Evolutionary conservation across 2,113 vertebrate genomes (phyloP), one percentile per base, ranked within the genome.

Genomic region (Talpa occidentalis): DNA sequence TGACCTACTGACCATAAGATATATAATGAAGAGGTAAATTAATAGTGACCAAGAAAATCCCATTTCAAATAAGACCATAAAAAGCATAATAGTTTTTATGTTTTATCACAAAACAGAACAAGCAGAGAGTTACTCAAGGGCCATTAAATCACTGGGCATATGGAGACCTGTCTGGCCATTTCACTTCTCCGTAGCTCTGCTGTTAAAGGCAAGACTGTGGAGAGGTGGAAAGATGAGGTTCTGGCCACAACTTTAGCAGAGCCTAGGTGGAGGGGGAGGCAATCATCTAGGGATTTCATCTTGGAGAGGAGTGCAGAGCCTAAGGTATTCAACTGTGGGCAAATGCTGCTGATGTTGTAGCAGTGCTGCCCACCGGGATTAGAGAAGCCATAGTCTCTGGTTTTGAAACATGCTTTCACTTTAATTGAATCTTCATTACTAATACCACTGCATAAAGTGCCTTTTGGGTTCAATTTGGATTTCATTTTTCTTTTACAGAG

Each of bases 401-500:
- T 56, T 40, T 44, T 74, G 26, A 87, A 90, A 80, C 9, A 24
- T 11, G 14, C 28, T 72, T 70, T 88, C 28, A 42, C 21, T 78
- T 40, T 62, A 26, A 67, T 49, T 37, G 35, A n/a, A 40, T 0
- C 54, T 49, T 69, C 54, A 72, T 47, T 44, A 26, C 37, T 60
- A 69, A 60, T 17, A 0, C 6, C 15, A 69, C 35, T 54, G 42
- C 37, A 54, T 24, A 66, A 49, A 62, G 67, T 80, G n/a, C 2
- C 42, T 84, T 90, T 85, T 12, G 8, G 30, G 24, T 88, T 95
- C 49, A 90, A 74, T 30, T 60, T 76, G 12, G n/a, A 3, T 22
- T 90, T 83, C 32, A 59, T 76, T 85, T 96, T 96, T 95, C 59
- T 90, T 94, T 96, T 91, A 15, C 94, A 98, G 98, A 94, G 93